Evolutionary conservation across 2,113 vertebrate species (phyloP), one percentile per base, ranked within the genome.

Genomic region (Siphamia tubifer): DNA sequence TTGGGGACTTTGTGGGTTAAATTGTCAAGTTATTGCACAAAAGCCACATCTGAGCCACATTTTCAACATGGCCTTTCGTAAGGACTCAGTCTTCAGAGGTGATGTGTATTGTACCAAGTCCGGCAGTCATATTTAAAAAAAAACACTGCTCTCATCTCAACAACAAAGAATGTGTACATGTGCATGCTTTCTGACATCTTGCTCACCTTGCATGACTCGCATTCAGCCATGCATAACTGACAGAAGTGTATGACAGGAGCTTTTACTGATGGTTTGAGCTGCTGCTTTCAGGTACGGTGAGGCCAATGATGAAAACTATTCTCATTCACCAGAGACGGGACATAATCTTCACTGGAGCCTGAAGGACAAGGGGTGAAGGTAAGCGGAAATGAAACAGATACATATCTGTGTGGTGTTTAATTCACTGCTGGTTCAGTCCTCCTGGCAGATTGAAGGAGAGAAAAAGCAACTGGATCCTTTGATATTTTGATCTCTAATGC

Each of bases 311-410:
- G 32, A 63, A 53, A 79, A 73, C 39, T 62, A 28, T 74, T 57
- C 24, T 48, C 7, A 7, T 68, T 68, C 40, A 70, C 68, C 23
- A 54, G 54, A 36, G 30, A 34, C 60, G 57, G 23, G 32, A 44
- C 39, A 32, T 45, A 51, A 76, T 86, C 57, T 77, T 38, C 39
- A 10, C 19, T 65, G 52, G 47, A 40, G 47, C 56, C 56, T 56
- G 52, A 72, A 77, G 78, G 64, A 61, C 42, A 69, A 23, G 28
- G 68, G 47, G 73, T 66, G 55, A 65, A 63, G 53, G 49, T 31
- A 13, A 28, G 42, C 76, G 85, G 68, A 81, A 87, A 89, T 87
- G 71, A 87, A 87, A 79, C 57, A 51, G 82, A 87, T 82, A 36
- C 47, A 74, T 69, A 84, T 83, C 61, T 35, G 52, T 68, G 44